phyloP scores from a whole-genome alignment of 1,140 invertebrate species.

The Druon quercuslanigerum region DNA sequence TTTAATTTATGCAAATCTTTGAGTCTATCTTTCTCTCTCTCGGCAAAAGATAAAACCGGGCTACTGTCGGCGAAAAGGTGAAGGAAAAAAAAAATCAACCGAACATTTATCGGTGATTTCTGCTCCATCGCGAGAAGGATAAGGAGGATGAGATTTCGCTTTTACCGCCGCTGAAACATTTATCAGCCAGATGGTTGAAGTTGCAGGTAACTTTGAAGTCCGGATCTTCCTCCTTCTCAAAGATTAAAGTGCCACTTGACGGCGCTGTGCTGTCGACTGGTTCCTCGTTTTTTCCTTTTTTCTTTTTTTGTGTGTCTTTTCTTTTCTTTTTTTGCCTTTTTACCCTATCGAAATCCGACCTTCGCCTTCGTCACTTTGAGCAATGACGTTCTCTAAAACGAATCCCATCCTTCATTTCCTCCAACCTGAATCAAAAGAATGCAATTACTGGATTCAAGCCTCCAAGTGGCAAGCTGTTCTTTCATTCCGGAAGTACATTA shows the following conservation, averaged over 20 bases:
- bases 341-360: constrained; percentile 18
- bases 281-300: constrained; percentile 13
- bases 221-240: constrained; percentile 23
- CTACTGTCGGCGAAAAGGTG: constrained; percentile 31
- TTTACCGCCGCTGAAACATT: constrained; percentile 52
- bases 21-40: neutral
- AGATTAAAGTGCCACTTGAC: constrained; percentile 45
- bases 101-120: constrained; percentile 30
- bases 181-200: constrained; percentile 41
- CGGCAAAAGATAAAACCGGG: constrained; percentile 13
- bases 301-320: neutral
- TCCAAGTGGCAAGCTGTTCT: constrained; percentile 9
- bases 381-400: neutral
- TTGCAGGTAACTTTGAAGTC: constrained; percentile 30
- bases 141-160: constrained; percentile 48
- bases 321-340: neutral
- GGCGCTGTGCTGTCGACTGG: constrained; percentile 7
- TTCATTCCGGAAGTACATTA: neutral
- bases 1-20: constrained; percentile 26
- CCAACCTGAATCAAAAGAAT: constrained; percentile 11
- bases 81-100: constrained; percentile 26
- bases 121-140: constrained; percentile 32
- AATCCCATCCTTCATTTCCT: neutral
- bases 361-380: constrained; percentile 14
- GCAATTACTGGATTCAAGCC: constrained; percentile 13